Base-by-base conservation (phyloP, 2,888 invertebrate species). In the Calephelis perditalis region DNA sequence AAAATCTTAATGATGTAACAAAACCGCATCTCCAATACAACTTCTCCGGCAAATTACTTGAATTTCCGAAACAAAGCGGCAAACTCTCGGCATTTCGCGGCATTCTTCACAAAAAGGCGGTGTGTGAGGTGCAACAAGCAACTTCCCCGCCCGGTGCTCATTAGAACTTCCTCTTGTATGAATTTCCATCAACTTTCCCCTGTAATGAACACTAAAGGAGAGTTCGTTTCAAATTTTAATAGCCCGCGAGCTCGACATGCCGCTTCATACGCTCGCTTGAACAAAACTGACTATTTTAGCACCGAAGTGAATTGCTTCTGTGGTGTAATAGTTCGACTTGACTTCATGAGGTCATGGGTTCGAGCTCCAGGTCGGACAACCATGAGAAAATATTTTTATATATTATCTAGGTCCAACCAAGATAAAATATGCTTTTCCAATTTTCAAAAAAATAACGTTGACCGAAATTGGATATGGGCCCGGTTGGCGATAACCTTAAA, bases 141-240 rank as follows among this genome's bases (percentile, higher is more conserved):
- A 89, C 86, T 87, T 86, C 68, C 64, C 76, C 78, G 77, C 71
- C 74, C 77, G 81, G 81, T 83, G 87, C 87, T 90, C 89, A 86
- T 88, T 89, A 90, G 87, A 88, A 88, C 81, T 88, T 87, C 81
- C 80, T 83, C 86, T 84, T 85, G 84, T 78, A 81, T 87, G 88
- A 86, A 86, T 86, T 87, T 88, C 82, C 81, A 77, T 75, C 80
- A 88, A 88, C 88, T 89, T 86, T 84, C 81, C 81, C 61, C 76
- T 79, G 82, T 90, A 87, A 90, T 87, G 87, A 89, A 87, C 86
- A 87, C 84, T 87, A 87, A 87, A 86, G 87, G 83, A 84, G 83
- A 89, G 85, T 87, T 87, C 80, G 76, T 83, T 78, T 87, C 84
- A 86, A 84, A 88, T 87, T 88, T 87, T 87, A 88, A 87, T 87